Evolutionary conservation across 2,797 vertebrate species (phyloP), one percentile per base, ranked within the genome.

Genomic region (Esox lucius): DNA sequence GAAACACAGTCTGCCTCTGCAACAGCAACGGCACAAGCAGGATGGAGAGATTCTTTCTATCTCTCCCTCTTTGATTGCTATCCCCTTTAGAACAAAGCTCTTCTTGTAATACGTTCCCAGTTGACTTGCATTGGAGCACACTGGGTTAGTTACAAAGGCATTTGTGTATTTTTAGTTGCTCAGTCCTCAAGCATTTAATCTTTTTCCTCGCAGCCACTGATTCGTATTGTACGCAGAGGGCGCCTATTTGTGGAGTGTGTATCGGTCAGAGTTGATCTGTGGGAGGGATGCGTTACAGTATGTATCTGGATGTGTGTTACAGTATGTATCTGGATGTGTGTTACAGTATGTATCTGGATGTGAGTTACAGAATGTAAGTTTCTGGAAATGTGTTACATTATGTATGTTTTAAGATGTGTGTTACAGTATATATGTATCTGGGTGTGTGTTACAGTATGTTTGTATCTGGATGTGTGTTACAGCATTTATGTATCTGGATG

Each of bases 151-250:
- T 83, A 79, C 71, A 78, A 78, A 82, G 74, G 73, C 81, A 80
- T 79, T 81, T 76, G 78, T 73, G 75, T 83, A 81, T 83, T 83
- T 85, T 83, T 80, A 81, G 81, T 72, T 74, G 49, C 68, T 56
- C 48, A 61, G 73, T 80, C 75, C 77, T 80, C 68, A 71, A 71
- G 75, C 69, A 17, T 80, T 76, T 75, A 75, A 72, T 72, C 70
- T 83, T 72, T 26, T 65, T 65, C 77, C 70, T 59, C 17, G 8
- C 28, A 31, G 24, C 28, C 28, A 69, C 68, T 70, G 53, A 49
- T 75, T 56, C 62, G 42, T 39, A 5, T 69, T 69, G 51, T 69
- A 16, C 22, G 59, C 56, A 46, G 69, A 31, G 22, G 12, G 56
- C 75, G 74, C 70, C 64, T 79, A 75, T 80, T 75, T 75, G 76